These are phyloP conservation scores for Endotricha flammealis DNA, from an alignment of 2,888 invertebrate species.

Conservation along the genomic window DNA sequence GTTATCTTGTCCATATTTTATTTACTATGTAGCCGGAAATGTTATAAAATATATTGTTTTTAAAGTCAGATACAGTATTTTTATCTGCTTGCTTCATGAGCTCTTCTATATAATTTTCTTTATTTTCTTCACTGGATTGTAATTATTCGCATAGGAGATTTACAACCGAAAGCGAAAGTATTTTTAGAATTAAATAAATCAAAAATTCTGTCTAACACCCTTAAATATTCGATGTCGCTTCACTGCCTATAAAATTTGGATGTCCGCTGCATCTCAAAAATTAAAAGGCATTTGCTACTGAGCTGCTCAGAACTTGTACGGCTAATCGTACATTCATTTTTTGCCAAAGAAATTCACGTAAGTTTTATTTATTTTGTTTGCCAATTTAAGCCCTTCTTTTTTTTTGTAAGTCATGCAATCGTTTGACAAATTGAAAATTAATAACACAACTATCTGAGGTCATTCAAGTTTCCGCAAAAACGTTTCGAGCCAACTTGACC, in stretches of 20 bases:
- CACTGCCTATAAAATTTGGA: constrained; percentile 4
- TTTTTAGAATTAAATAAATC: constrained; percentile 4
- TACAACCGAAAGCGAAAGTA: constrained; percentile 2
- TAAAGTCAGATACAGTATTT: constrained; percentile 1
- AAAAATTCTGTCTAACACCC: constrained; percentile 2
- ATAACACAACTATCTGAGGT: constrained; percentile 1
- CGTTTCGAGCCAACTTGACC: constrained; percentile 3
- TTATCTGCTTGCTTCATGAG: neutral
- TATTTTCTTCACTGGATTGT: neutral
- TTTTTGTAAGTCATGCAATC: constrained; percentile 3
- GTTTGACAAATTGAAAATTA: constrained; percentile 1
- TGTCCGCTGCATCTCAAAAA: constrained; percentile 1
- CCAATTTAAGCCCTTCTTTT: constrained; percentile 3
- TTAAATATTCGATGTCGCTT: constrained; percentile 6
- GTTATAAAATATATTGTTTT: constrained; percentile 3
- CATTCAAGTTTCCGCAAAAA: constrained; percentile 5
- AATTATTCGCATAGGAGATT: constrained; percentile 1
- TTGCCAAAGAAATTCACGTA: constrained; percentile 2
- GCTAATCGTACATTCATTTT: constrained; percentile 5
- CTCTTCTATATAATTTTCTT: constrained; percentile 1
- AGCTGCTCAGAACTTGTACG: constrained; percentile 3
- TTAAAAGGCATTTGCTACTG: constrained; percentile 3
- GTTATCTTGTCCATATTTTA: too few species aligned
- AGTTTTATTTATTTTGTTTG: constrained; percentile 1
- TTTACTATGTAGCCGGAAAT: constrained; percentile 3